Evolutionary conservation across 2,797 vertebrate genomes (phyloP).

Genomic region (Lophius americanus): DNA sequence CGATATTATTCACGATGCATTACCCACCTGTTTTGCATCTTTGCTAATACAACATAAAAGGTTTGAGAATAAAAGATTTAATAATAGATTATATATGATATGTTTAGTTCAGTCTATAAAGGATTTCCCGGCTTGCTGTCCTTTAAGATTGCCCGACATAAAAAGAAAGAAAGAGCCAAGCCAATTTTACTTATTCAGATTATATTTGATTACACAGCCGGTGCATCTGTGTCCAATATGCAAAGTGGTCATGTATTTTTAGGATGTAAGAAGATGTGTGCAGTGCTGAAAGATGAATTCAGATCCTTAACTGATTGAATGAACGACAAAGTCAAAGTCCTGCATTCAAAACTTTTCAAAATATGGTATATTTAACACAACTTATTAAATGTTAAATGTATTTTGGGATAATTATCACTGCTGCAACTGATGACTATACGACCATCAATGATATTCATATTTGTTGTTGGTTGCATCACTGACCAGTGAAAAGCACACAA

Average conservation of each 20-base stretch:
- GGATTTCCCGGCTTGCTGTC: not conserved
- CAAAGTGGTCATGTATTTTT: not conserved
- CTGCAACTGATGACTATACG: no score
- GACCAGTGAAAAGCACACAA: no score
- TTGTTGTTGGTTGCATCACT: no score
- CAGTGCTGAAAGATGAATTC: no score
- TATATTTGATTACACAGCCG: not conserved
- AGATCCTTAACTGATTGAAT: no score
- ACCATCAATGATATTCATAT: no score
- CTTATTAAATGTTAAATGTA: no score
- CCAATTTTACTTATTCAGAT: not conserved
- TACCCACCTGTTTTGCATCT: conserved; percentile 25
- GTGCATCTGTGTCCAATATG: not conserved
- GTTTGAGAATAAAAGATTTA: not conserved
- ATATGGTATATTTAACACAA: no score
- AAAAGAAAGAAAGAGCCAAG: not conserved
- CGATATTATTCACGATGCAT: conserved; percentile 38
- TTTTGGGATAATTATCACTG: no score
- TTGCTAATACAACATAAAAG: not conserved
- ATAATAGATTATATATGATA: not conserved
- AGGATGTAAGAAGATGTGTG: not conserved
- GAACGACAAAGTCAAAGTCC: no score
- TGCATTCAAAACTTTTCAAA: no score
- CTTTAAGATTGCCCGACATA: not conserved
- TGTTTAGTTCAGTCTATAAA: not conserved